These are phyloP conservation scores for Mohoua ochrocephala DNA, from an alignment of 2,113 vertebrate genomes.

Conservation along the genomic window DNA sequence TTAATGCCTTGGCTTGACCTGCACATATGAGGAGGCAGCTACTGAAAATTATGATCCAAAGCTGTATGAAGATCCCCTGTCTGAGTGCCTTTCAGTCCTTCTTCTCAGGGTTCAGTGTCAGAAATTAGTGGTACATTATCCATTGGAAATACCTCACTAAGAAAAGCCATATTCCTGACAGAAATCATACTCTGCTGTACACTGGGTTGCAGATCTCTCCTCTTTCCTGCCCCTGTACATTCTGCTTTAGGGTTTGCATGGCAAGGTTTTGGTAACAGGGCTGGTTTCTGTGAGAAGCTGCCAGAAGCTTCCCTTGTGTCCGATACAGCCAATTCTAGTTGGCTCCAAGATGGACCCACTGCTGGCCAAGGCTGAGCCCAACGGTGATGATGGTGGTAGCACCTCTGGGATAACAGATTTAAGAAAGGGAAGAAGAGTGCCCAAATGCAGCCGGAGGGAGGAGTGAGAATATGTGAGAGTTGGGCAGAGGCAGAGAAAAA, in stretches of 20 bases:
- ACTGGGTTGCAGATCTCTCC: background rate
- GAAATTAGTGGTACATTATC: background rate
- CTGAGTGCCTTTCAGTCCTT: background rate
- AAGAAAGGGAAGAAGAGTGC: background rate
- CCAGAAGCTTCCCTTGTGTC: background rate
- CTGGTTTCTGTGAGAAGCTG: background rate
- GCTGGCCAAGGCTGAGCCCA: background rate
- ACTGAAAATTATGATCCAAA: background rate
- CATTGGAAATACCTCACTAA: background rate
- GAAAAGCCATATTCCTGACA: background rate
- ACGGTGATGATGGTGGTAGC: background rate
- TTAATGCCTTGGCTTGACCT: background rate
- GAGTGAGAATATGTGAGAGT: background rate
- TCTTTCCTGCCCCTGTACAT: background rate
- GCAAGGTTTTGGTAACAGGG: background rate
- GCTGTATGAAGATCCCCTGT: background rate
- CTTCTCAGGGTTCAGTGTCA: background rate
- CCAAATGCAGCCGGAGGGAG: background rate
- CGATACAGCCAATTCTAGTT: fast-evolving
- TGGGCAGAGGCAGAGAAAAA: background rate
- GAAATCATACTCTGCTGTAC: background rate
- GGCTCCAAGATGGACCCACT: background rate
- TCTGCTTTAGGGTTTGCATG: background rate
- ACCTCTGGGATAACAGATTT: background rate
- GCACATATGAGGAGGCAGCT: background rate